These are phyloP conservation scores for Paguma larvata DNA, from an alignment of 2,797 vertebrate genomes.

Conservation along the genomic window DNA sequence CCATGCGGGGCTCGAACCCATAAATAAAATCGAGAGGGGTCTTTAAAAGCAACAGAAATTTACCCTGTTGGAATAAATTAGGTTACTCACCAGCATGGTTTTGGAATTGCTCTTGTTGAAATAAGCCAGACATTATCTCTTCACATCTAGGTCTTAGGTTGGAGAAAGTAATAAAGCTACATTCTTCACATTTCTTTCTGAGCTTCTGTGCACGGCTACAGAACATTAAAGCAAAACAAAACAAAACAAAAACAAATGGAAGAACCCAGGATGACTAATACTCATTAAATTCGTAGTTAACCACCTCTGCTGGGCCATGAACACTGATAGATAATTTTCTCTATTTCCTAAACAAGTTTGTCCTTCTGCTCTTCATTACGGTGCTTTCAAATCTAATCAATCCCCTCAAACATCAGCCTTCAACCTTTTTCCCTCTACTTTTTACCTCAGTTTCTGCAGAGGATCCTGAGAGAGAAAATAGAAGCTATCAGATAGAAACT, in stretches of 20 bases:
- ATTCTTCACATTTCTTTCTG: conserved; percentile 37
- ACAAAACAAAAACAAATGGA: not conserved
- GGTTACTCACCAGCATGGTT: not conserved
- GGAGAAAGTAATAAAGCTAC: not conserved
- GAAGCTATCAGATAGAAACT: not conserved
- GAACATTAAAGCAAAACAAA: conserved; percentile 54
- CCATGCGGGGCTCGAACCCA: no score
- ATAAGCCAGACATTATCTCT: conserved; percentile 3
- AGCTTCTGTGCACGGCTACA: not conserved
- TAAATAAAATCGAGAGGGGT: not conserved
- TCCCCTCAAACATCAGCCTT: not conserved
- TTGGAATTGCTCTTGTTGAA: not conserved
- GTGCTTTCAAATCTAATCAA: conserved; percentile 29
- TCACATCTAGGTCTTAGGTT: not conserved
- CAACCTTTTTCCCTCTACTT: not conserved
- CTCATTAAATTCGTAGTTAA: conserved; percentile 16
- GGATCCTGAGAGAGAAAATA: not conserved
- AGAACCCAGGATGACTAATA: not conserved
- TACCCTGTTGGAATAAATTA: not conserved
- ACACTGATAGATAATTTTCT: not conserved
- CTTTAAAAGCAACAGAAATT: not conserved
- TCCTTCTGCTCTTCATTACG: not conserved
- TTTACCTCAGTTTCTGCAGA: not conserved
- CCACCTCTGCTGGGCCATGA: not conserved
- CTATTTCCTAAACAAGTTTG: not conserved